Percentiles rank a stretch among this genome's conserved stretches.
Conservation (phyloP, 2,888 invertebrate genomes). For the Andrena bicolor region DNA sequence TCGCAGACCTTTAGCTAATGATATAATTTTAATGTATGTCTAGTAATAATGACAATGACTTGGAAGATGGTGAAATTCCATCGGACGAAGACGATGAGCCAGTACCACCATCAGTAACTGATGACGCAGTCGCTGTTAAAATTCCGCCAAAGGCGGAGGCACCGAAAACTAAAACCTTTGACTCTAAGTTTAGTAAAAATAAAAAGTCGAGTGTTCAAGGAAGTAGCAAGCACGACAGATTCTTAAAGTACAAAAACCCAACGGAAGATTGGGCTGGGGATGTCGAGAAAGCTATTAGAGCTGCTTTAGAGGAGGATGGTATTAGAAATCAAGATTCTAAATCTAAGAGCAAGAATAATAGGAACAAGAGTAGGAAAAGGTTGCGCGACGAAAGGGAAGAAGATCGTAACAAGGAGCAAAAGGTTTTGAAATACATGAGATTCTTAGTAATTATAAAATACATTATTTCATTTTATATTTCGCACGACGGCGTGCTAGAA, state of each 20-base stretch:
- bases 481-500: not conserved
- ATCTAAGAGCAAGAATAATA: constrained; percentile 77
- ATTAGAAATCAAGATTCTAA: constrained; percentile 77
- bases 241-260: constrained; percentile 85
- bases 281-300: constrained; percentile 92
- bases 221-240: constrained; percentile 82
- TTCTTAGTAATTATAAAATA: not conserved
- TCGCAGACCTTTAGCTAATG: constrained; percentile 4
- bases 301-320: constrained; percentile 90
- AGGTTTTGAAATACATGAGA: constrained; percentile 70
- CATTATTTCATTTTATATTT: not conserved
- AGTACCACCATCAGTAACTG: constrained; percentile 64
- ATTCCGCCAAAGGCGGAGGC: constrained; percentile 77
- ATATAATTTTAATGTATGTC: constrained; percentile 35
- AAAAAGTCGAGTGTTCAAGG: constrained; percentile 75
- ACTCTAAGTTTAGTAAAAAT: constrained; percentile 78
- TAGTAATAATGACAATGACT: constrained; percentile 87
- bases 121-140: constrained; percentile 85
- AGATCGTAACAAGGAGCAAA: constrained; percentile 85
- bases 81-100: constrained; percentile 87
- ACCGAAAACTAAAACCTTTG: constrained; percentile 82
- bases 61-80: constrained; percentile 96
- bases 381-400: constrained; percentile 85
- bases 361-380: constrained; percentile 80
- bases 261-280: constrained; percentile 92